phyloP scores from a whole-genome alignment of 2,888 invertebrate species.

The Athalia cordata region DNA sequence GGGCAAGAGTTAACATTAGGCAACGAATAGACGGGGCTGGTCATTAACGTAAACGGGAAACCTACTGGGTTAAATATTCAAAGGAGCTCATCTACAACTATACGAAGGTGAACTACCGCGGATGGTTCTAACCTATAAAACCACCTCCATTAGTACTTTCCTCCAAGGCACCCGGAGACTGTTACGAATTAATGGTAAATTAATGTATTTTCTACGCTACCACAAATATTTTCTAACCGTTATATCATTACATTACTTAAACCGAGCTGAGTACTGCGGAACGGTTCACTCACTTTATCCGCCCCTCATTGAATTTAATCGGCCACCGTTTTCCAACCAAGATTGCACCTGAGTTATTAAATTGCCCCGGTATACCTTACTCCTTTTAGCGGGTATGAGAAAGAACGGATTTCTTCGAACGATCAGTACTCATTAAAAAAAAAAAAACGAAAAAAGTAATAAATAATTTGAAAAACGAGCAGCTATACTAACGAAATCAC shows the following conservation, averaged over 20 bases:
- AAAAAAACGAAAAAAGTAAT: not conserved
- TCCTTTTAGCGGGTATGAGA: not conserved
- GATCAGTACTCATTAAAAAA: not conserved
- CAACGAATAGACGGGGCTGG: slow-evolving; percentile 37
- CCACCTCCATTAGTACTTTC: slow-evolving; percentile 55
- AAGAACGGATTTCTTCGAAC: slow-evolving; percentile 13
- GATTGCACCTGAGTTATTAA: slow-evolving; percentile 1
- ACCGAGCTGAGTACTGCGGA: not conserved
- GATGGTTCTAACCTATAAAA: slow-evolving; percentile 53
- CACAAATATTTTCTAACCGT: slow-evolving; percentile 19
- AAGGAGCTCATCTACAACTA: slow-evolving; percentile 41
- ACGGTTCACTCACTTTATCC: not conserved
- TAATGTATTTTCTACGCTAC: slow-evolving; percentile 46
- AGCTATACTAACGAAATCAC: too few relatives aligned
- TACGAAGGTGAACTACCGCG: slow-evolving; percentile 38
- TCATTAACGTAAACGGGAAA: slow-evolving; percentile 45
- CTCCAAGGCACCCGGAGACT: slow-evolving; percentile 28
- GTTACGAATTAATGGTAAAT: slow-evolving; percentile 46
- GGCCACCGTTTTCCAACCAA: not conserved
- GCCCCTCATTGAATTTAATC: slow-evolving; percentile 33
- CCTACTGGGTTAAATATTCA: slow-evolving; percentile 44
- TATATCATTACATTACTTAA: not conserved
- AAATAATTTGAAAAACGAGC: not conserved
- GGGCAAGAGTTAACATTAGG: slow-evolving; percentile 46
- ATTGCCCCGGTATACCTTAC: not conserved